These are phyloP conservation scores for Campoplex capitator DNA, from an alignment of 2,888 invertebrate genomes.

Conservation along the genomic window DNA sequence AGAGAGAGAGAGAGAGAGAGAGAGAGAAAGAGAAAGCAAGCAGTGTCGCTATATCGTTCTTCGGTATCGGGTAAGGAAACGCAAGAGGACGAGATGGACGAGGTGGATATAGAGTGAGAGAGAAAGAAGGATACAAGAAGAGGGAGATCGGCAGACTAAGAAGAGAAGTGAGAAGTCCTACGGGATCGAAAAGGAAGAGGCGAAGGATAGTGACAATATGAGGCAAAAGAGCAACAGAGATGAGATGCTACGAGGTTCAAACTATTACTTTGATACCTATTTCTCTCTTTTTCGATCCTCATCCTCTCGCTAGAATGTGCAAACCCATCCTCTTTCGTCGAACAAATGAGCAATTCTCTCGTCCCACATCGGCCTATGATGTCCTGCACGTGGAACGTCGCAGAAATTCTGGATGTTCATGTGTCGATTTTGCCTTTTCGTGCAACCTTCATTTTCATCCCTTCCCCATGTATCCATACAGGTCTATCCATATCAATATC, in stretches of 20 bases:
- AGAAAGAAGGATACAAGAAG: slow-evolving; percentile 42
- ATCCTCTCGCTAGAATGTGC: slow-evolving; percentile 30
- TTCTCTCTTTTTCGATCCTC: slow-evolving; percentile 29
- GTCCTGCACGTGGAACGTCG: slow-evolving; percentile 82
- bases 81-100: slow-evolving; percentile 57
- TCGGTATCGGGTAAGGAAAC: slow-evolving; percentile 42
- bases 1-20: slow-evolving; percentile 58
- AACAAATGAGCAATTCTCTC: slow-evolving; percentile 84
- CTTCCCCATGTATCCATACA: slow-evolving; percentile 51
- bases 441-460: slow-evolving; percentile 63
- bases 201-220: slow-evolving; percentile 39
- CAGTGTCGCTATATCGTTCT: slow-evolving; percentile 7
- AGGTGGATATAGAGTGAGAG: slow-evolving; percentile 46
- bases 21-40: slow-evolving; percentile 49
- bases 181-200: slow-evolving; percentile 45
- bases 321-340: slow-evolving; percentile 78
- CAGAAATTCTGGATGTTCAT: slow-evolving; percentile 76
- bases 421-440: slow-evolving; percentile 75
- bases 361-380: slow-evolving; percentile 82
- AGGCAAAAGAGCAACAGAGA: slow-evolving; percentile 58
- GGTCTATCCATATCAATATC: background rate
- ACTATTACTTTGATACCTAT: slow-evolving; percentile 77
- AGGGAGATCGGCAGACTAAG: slow-evolving; percentile 48
- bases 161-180: slow-evolving; percentile 54
- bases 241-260: slow-evolving; percentile 73